phyloP scores from a whole-genome alignment of 2,113 vertebrate species.

The Nesoenas mayeri region DNA sequence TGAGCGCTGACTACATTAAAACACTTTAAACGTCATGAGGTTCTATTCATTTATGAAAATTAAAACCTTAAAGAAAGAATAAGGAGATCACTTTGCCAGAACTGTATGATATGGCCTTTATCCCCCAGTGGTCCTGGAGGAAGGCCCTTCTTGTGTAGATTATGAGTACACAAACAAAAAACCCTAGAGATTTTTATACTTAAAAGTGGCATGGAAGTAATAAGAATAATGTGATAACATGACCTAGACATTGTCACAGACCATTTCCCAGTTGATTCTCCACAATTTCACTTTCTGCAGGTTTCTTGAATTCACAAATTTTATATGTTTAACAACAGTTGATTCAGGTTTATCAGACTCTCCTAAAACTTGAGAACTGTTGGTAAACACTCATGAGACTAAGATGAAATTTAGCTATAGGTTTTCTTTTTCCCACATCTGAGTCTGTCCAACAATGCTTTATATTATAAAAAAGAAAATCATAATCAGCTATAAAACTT shows the following conservation, averaged over 20 bases:
- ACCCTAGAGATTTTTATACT: fast-evolving
- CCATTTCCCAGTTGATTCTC: background rate
- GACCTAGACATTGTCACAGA: background rate
- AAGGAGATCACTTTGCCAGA: background rate
- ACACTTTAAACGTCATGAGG: background rate
- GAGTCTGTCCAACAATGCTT: background rate
- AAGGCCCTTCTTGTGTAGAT: background rate
- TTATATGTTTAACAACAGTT: background rate
- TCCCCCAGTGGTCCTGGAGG: background rate
- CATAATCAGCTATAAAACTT: background rate
- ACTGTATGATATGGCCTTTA: background rate
- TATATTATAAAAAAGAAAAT: background rate
- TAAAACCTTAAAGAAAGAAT: background rate
- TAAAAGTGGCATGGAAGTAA: background rate
- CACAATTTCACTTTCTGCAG: background rate
- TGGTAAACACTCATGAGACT: background rate
- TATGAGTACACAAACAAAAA: background rate
- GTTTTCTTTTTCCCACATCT: background rate
- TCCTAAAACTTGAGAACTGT: background rate
- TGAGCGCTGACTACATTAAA: background rate
- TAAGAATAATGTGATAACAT: background rate
- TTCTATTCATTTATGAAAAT: background rate
- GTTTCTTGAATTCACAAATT: background rate
- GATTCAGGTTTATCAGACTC: background rate
- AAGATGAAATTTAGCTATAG: background rate